Evolutionary conservation across 2,797 vertebrate species (phyloP).

Genomic region (Chaetophractus vellerosus): DNA sequence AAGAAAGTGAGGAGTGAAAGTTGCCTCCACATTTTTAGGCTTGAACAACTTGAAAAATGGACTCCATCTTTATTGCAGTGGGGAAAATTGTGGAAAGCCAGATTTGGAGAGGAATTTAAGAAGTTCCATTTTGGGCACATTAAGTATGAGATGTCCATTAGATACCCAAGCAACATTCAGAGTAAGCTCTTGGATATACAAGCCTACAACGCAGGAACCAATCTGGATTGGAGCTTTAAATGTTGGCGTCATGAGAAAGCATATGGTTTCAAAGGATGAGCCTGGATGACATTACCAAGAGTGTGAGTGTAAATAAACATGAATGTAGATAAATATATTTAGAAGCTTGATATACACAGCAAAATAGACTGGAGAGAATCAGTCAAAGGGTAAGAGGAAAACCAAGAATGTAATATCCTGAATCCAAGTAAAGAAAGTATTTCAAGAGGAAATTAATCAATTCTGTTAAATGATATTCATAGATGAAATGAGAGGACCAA

Average conservation of each 20-base stretch:
- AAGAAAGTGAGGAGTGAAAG: background rate
- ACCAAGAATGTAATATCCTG: too few species aligned
- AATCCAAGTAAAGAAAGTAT: background rate
- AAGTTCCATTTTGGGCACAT: background rate
- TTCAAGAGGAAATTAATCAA: background rate
- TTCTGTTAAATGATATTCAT: background rate
- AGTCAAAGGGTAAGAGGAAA: too few species aligned
- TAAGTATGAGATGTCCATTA: background rate
- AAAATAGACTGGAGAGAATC: too few species aligned
- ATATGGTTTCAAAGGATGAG: too few species aligned
- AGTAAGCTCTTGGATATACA: too few species aligned
- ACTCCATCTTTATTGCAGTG: background rate
- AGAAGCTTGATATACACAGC: too few species aligned
- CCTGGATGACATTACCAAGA: too few species aligned
- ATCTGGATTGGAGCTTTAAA: too few species aligned
- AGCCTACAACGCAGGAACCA: too few species aligned
- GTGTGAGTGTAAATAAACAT: too few species aligned
- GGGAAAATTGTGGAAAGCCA: background rate
- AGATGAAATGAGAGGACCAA: background rate
- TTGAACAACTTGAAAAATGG: background rate
- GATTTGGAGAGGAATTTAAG: background rate
- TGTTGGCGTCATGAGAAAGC: too few species aligned
- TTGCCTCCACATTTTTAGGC: background rate
- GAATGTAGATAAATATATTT: too few species aligned
- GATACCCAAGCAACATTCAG: background rate